Evolutionary conservation across 1,140 invertebrate genomes (phyloP), one percentile per base, ranked within the genome.

Genomic region (Megalopta genalis): DNA sequence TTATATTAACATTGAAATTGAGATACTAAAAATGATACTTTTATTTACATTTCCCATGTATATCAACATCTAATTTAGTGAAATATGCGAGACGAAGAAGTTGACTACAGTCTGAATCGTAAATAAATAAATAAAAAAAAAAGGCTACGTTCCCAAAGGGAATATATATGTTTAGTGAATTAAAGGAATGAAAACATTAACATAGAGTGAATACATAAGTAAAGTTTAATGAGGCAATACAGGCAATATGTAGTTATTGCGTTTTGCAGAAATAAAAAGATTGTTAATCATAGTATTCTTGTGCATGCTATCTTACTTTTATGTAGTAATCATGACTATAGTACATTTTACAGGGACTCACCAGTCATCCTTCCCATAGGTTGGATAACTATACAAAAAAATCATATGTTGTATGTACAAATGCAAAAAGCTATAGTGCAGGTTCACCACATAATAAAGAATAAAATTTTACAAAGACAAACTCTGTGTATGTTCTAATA

Each of bases 361-460:
- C 94, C 94, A 94, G 89, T 94, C 93, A 91, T 94, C 94, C 93
- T 94, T 94, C 89, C 93, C 93, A 93, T 94, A 94, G 89, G 93
- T 92, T 89, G 93, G 93, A 93, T 94, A 94, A 94, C 94, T 94
- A 94, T 91, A 92, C 88, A 90, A 92, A 91, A 90, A 92, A 93
- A 93, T 88, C 76, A 88, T 88, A 91, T 82, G 83, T 90, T 87
- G 84, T 90, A 90, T 91, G 85, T 90, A 90, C 90, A 91, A 89
- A 86, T 88, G 87, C 88, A 88, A 87, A 85, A 87, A 87, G 78
- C 83, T 87, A 76, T 80, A 71, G 81, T 89, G 82, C 83, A 83
- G 69, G 68, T 84, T 78, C 52, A 81, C 75, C 67, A 83, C 69
- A 86, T 77, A 86, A 82, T 57, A 79, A 82, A 78, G 57, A 79